A percentile compares a stretch with the other conserved stretches of the same genome.
phyloP scores from a whole-genome alignment of 2,797 vertebrate genomes.

The Psittacula derbiana region DNA sequence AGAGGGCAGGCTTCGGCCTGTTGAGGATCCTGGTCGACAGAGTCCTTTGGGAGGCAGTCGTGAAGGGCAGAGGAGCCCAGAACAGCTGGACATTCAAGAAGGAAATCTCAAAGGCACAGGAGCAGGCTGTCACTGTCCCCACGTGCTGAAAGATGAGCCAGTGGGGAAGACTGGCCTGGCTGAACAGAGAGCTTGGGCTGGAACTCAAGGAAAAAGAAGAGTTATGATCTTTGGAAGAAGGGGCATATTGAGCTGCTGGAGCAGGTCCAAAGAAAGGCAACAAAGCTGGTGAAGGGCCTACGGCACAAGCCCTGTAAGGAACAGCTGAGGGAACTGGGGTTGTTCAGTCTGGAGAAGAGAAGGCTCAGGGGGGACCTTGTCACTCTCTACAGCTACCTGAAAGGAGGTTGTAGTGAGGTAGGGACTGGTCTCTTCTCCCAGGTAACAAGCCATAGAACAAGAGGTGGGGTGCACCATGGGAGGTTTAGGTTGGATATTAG shows the following conservation, averaged over 20 bases:
- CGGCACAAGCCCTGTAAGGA: neutral
- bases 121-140: neutral
- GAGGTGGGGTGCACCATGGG: neutral
- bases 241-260: neutral
- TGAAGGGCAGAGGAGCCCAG: neutral
- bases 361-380: neutral
- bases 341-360: neutral
- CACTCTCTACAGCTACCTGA: neutral
- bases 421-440: neutral
- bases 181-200: neutral
- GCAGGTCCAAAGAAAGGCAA: neutral
- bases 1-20: neutral
- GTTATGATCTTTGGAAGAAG: neutral
- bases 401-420: neutral
- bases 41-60: neutral
- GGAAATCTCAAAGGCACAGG: neutral
- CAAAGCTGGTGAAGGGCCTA: neutral
- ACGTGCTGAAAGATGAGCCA: neutral
- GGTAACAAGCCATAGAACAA: neutral
- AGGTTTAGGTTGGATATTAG: neutral
- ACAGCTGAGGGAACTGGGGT: accelerated
- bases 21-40: neutral
- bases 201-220: neutral
- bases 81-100: neutral
- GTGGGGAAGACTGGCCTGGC: neutral